These are phyloP conservation scores for Bradypus variegatus DNA, from an alignment of 2,797 vertebrate species.

Conservation along the genomic window DNA sequence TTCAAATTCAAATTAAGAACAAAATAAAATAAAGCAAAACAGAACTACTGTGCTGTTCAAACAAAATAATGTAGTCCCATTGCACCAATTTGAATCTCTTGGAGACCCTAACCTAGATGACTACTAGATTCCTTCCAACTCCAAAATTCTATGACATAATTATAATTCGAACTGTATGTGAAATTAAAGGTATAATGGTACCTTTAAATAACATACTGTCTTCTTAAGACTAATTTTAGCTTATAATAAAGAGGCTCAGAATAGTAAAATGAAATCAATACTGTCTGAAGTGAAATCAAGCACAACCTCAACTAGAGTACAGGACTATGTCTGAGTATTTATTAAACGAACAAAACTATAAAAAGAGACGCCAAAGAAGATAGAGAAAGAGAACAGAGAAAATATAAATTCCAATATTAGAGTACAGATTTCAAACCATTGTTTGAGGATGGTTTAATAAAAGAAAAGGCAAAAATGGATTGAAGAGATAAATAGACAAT, in stretches of 20 bases:
- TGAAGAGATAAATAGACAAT: background rate
- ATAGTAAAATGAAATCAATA: slow-evolving; percentile 21
- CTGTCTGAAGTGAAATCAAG: background rate
- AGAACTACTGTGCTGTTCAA: background rate
- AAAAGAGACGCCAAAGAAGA: slow-evolving; percentile 10
- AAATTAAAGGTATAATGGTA: background rate
- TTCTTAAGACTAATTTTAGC: slow-evolving; percentile 23
- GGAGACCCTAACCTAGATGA: background rate
- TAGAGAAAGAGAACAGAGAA: background rate
- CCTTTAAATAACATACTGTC: background rate
- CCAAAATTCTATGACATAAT: slow-evolving; percentile 4
- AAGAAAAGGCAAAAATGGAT: background rate
- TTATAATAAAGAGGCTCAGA: slow-evolving; percentile 4
- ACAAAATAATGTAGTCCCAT: background rate
- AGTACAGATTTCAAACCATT: slow-evolving; percentile 1
- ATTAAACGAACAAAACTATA: slow-evolving; percentile 12
- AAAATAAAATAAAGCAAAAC: slow-evolving; percentile 20
- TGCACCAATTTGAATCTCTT: background rate
- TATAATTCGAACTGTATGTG: background rate
- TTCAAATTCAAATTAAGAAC: background rate
- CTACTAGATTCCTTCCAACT: background rate
- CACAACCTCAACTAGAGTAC: background rate
- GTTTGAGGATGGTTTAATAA: background rate
- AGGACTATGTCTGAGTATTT: background rate
- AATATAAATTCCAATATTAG: background rate